Percentiles rank a stretch among this genome's conserved stretches.
phyloP scores from a whole-genome alignment of 2,797 vertebrate species.

The Silurus lanzhouensis region DNA sequence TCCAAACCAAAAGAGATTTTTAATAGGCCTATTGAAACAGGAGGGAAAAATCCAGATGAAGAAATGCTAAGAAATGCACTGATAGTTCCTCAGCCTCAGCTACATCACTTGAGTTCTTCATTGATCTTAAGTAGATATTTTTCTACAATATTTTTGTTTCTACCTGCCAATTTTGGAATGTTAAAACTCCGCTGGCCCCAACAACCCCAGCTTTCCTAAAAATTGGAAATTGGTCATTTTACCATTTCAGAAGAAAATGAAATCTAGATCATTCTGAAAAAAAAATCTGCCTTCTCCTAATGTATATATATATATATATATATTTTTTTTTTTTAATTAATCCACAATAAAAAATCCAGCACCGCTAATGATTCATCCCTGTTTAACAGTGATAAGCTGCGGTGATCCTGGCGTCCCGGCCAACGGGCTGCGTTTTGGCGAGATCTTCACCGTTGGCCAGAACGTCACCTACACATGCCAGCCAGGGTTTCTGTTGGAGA shows the following conservation, averaged over 20 bases:
- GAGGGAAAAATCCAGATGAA: background rate
- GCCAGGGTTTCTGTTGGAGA: constrained; percentile 86
- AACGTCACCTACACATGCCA: constrained; percentile 91
- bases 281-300: background rate
- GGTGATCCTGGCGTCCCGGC: constrained; percentile 90
- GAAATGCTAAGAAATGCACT: background rate
- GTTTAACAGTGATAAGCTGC: constrained; percentile 87
- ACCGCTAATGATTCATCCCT: background rate
- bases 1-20: background rate
- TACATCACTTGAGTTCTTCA: background rate
- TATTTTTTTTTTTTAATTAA: background rate
- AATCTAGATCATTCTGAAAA: background rate
- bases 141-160: background rate
- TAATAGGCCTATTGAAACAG: too few species aligned
- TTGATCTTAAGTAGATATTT: background rate
- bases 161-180: too few species aligned
- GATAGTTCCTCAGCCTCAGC: background rate
- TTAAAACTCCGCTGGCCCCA: background rate
- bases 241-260: background rate
- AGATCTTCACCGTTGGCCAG: constrained; percentile 88
- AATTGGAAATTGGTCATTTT: background rate
- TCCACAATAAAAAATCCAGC: background rate
- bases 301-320: too few species aligned
- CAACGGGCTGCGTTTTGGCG: constrained; percentile 87
- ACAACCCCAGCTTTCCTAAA: background rate